Evolutionary conservation across 2,797 vertebrate genomes (phyloP).

Genomic region (Ptychadena robeensis): DNA sequence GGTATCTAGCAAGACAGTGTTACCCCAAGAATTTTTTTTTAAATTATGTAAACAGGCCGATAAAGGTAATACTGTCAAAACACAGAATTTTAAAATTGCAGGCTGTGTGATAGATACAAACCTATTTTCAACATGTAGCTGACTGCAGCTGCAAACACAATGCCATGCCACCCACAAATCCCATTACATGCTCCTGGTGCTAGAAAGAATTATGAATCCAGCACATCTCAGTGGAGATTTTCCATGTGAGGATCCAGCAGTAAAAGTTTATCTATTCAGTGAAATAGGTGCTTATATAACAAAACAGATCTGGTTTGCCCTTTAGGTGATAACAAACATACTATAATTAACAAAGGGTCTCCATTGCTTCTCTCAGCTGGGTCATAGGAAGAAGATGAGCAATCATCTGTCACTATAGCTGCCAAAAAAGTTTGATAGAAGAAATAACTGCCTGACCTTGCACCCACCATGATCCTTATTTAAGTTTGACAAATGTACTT

Average conservation of each 20-base stretch:
- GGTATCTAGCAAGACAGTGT: no score
- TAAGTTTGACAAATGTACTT: no score
- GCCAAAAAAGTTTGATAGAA: no score
- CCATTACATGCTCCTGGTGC: not conserved
- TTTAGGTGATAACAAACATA: no score
- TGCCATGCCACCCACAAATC: not conserved
- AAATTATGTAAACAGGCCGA: not conserved
- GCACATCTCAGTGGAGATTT: not conserved
- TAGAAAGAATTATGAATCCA: not conserved
- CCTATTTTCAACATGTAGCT: not conserved
- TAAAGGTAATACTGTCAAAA: not conserved
- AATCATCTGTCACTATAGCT: no score
- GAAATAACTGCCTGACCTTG: no score
- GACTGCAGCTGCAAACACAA: slow-evolving; percentile 7
- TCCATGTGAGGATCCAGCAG: not conserved
- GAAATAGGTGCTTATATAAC: not conserved
- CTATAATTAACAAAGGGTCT: no score
- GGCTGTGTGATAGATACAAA: not conserved
- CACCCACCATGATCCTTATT: no score
- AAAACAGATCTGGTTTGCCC: no score
- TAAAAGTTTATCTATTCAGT: not conserved
- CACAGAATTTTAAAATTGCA: not conserved
- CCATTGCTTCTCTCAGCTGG: no score
- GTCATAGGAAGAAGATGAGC: no score
- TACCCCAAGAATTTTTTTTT: no score